phyloP scores from a whole-genome alignment of 2,888 invertebrate species.

The Dascillus cervinus region DNA sequence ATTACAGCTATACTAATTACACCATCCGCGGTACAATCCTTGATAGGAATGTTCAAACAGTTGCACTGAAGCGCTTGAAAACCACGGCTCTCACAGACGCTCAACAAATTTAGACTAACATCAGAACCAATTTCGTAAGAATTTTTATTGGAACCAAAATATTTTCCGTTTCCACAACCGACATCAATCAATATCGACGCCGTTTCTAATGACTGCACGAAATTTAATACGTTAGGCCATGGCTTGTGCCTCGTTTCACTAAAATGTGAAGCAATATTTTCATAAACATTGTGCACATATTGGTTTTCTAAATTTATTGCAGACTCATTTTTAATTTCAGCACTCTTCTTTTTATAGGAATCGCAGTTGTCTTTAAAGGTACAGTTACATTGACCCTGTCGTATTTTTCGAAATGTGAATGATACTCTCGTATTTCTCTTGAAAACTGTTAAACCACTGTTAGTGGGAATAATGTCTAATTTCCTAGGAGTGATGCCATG shows the following conservation, averaged over 20 bases:
- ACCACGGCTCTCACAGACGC: slow-evolving; percentile 53
- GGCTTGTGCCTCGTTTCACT: slow-evolving; percentile 88
- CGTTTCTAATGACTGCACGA: slow-evolving; percentile 56
- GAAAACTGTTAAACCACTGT: slow-evolving; percentile 48
- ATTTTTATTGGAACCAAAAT: slow-evolving; percentile 51
- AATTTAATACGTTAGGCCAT: slow-evolving; percentile 86
- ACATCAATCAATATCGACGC: slow-evolving; percentile 80
- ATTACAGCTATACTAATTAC: slow-evolving; percentile 92
- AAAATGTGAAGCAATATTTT: slow-evolving; percentile 90
- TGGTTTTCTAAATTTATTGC: slow-evolving; percentile 62
- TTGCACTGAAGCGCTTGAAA: slow-evolving; percentile 70
- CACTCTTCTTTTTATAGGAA: slow-evolving; percentile 34
- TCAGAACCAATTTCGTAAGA: slow-evolving; percentile 70
- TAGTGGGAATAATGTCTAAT: slow-evolving; percentile 61
- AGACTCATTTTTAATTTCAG: slow-evolving; percentile 37
- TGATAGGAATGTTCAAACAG: slow-evolving; percentile 66
- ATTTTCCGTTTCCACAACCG: slow-evolving; percentile 99
- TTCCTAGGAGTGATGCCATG: slow-evolving; percentile 83
- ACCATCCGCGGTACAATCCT: slow-evolving; percentile 63
- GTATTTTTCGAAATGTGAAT: slow-evolving; percentile 73
- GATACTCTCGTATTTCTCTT: slow-evolving; percentile 61
- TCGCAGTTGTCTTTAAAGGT: slow-evolving; percentile 61
- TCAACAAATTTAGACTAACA: slow-evolving; percentile 59
- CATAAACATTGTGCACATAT: slow-evolving; percentile 85
- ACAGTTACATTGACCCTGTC: slow-evolving; percentile 56